Base-by-base conservation (phyloP, 1,140 invertebrate genomes). In the Lordiphosa collinella region DNA sequence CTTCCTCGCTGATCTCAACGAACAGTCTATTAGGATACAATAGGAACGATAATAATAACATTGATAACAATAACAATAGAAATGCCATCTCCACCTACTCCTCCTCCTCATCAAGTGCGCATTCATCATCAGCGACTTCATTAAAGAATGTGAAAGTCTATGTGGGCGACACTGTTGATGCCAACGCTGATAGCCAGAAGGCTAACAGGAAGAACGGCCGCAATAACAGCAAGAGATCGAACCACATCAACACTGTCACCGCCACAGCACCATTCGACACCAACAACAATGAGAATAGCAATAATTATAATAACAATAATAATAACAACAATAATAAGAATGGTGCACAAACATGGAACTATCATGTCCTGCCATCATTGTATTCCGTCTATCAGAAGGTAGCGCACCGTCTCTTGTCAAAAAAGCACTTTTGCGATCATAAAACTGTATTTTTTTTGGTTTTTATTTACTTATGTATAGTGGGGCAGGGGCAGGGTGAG, bases 301-400 rank as follows among this genome's bases (percentile, higher is more conserved):
- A 65, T 48, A 75, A 68, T 53, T 70, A 35, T 4, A 59, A 66
- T 22, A 55, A 53, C 89, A 74, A 61, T 16, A 58, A 51, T 34
- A 3, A 18, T 40, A 55, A 65, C 89, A 71, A 57, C 31, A 59
- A 58, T 35, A 70, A 74, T 73, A 90, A 87, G 66, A 87, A 65
- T 72, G 76, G 87, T 90, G 73, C 92, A 71, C 92, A 94, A 67
- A 91, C 92, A 25, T 95, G 94, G 94, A 93, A 94, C 87, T 96
- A 94, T 90, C 94, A 96, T 90, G 92, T 95, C 57, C 92, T 95
- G 87, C 94, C 94, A 66, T 93, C 93, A 72, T 91, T 96, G 72
- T 95, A 95, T 90, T 93, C 93, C 89, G 92, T 93, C 88, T 94
- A 94, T 86, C 94, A 95, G 91, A 96, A 96, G 94, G 94, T 95